phyloP scores from a whole-genome alignment of 1,140 invertebrate genomes.

The Pogonognathellus flavescens region DNA sequence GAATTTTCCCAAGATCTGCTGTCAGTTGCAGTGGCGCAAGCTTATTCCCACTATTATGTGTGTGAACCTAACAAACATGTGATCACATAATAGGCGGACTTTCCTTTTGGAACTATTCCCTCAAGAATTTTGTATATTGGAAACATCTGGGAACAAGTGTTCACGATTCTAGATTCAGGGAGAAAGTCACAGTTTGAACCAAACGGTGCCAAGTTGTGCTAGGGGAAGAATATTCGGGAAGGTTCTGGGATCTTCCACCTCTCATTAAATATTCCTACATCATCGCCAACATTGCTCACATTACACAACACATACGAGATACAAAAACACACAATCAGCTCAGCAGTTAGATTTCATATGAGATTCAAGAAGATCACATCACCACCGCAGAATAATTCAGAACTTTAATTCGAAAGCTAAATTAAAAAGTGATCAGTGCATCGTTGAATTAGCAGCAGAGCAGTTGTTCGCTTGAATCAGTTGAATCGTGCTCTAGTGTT shows the following conservation, averaged over 20 bases:
- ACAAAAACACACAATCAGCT: too few species aligned
- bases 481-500: constrained; percentile 9
- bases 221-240: constrained; percentile 39
- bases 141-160: not conserved
- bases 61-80: not conserved
- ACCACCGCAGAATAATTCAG: not conserved
- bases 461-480: not conserved
- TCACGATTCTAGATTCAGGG: not conserved
- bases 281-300: too few species aligned
- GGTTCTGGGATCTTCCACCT: constrained; percentile 2
- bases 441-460: constrained; percentile 20
- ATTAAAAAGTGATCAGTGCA: not conserved
- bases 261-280: not conserved
- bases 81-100: constrained; percentile 4
- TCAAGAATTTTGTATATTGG: not conserved
- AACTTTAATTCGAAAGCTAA: not conserved
- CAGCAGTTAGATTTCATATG: too few species aligned
- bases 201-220: too few species aligned
- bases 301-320: too few species aligned
- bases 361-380: not conserved
- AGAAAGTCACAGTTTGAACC: too few species aligned
- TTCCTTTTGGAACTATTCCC: not conserved
- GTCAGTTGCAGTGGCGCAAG: constrained; percentile 27
- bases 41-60: not conserved
- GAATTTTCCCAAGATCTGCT: constrained; percentile 16